Conservation (phyloP, 2,113 vertebrate species). For the Hyla sarda region DNA sequence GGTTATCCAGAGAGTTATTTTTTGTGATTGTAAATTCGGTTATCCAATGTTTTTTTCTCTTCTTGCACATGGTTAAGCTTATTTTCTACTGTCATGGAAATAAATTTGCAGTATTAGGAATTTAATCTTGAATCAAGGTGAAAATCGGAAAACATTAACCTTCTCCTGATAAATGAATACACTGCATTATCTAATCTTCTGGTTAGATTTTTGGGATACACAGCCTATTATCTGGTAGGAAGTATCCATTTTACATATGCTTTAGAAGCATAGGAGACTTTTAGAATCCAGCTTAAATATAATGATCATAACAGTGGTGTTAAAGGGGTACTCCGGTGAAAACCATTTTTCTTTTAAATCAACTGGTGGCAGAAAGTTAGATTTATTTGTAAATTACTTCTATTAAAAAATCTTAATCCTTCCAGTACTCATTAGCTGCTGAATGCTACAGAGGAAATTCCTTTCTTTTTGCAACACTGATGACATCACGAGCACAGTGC, state of each 20-base stretch:
- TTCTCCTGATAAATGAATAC: conserved; percentile 28
- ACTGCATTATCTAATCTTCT: not conserved
- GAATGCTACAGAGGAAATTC: too few species aligned
- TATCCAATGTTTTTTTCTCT: conserved; percentile 7
- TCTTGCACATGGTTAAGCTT: conserved; percentile 24
- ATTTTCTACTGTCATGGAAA: conserved; percentile 35
- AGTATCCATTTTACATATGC: not conserved
- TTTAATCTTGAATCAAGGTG: conserved; percentile 41
- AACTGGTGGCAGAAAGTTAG: too few species aligned
- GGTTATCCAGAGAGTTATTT: not conserved
- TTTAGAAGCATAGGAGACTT: not conserved
- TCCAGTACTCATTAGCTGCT: too few species aligned
- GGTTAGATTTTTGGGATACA: not conserved
- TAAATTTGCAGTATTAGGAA: conserved; percentile 17
- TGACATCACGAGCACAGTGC: too few species aligned
- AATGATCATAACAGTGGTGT: not conserved
- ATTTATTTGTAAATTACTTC: too few species aligned
- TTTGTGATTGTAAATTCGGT: not conserved
- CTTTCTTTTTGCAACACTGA: too few species aligned
- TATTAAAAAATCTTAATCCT: too few species aligned
- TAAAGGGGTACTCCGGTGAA: too few species aligned
- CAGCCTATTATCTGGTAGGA: not conserved
- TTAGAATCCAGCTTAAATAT: not conserved
- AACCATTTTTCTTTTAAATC: too few species aligned
- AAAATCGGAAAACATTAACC: conserved; percentile 40